Evolutionary conservation across 2,888 invertebrate genomes (phyloP).

Genomic region (Acutogordius australiensis): DNA sequence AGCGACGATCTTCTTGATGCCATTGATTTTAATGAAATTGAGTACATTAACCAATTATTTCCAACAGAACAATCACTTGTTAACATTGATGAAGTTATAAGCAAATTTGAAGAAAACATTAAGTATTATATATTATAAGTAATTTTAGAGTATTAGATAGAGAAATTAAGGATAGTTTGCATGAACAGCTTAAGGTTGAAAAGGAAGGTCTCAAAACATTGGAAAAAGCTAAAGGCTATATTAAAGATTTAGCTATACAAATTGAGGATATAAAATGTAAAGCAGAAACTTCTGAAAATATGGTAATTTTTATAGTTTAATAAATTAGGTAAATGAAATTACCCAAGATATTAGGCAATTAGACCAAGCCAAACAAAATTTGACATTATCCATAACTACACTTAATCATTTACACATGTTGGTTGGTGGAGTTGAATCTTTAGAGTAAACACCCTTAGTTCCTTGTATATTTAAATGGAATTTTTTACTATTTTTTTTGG

Average conservation of each 20-base stretch:
- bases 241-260: slow-evolving; percentile 53
- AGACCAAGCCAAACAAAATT: slow-evolving; percentile 80
- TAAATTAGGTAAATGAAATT: slow-evolving; percentile 43
- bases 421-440: slow-evolving; percentile 61
- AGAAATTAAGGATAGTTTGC: slow-evolving; percentile 54
- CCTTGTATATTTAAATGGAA: no score
- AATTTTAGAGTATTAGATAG: slow-evolving; percentile 35
- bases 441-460: no score
- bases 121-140: slow-evolving; percentile 20
- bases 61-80: slow-evolving; percentile 89
- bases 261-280: slow-evolving; percentile 71
- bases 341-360: slow-evolving; percentile 87
- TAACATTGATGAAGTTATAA: slow-evolving; percentile 54
- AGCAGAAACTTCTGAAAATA: slow-evolving; percentile 69
- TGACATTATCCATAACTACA: slow-evolving; percentile 82
- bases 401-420: slow-evolving; percentile 90
- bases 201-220: slow-evolving; percentile 51
- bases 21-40: slow-evolving; percentile 62
- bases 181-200: slow-evolving; percentile 37
- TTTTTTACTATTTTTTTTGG: no score
- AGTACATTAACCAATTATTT: slow-evolving; percentile 79
- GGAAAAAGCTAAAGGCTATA: slow-evolving; percentile 53
- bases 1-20: not conserved
- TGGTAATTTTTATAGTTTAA: no score
- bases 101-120: slow-evolving; percentile 36